Base-by-base conservation (phyloP, 2,888 invertebrate genomes). In the Loripinus fragilis region DNA sequence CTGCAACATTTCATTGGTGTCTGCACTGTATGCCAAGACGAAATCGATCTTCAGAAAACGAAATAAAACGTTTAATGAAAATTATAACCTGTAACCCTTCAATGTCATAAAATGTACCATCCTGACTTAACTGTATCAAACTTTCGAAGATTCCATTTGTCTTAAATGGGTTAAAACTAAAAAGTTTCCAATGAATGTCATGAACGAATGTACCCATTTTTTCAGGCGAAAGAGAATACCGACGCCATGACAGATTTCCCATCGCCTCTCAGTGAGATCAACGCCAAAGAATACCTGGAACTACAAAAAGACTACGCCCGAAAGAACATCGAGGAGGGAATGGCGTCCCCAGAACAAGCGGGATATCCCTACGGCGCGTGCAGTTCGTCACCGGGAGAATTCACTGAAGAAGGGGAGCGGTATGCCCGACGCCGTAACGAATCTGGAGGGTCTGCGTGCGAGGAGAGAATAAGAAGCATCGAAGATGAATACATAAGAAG, bases 401-500 rank as follows among this genome's bases (percentile, higher is more conserved):
- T 20, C 17, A 45, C 15, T 45, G 52, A 52, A 25, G 28, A 28
- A 12, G 10, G 25, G 23, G 25, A 23, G 5, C 52, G 25, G 7
- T 45, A 45, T 45, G 45, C 45, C 2, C 52, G 52, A 25, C 7
- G 25, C 10, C 23, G 52, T 8, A 23, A n/a, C 28, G 7, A 23
- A 28, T 52, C 52, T 10, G 28, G 52, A 7, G 52, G 25, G 3
- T 52, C 52, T 25, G 2, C 23, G 0, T 75, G 55, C 2, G 84
- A 81, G 60, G 84, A 81, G 38, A 52, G 81, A 23, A 68, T 84
- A 7, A 70, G 79, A 8, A 73, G 79, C 55, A 84, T 84, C n/a
- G 84, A 84, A 23, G 78, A 75, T 23, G 84, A 84, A 74, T 84
- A 81, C 48, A 77, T 84, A 7, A 76, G 81, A 76, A 76, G 84